These are phyloP conservation scores for Pycnonotus jocosus DNA, from an alignment of 2,113 vertebrate genomes.

Conservation along the genomic window DNA sequence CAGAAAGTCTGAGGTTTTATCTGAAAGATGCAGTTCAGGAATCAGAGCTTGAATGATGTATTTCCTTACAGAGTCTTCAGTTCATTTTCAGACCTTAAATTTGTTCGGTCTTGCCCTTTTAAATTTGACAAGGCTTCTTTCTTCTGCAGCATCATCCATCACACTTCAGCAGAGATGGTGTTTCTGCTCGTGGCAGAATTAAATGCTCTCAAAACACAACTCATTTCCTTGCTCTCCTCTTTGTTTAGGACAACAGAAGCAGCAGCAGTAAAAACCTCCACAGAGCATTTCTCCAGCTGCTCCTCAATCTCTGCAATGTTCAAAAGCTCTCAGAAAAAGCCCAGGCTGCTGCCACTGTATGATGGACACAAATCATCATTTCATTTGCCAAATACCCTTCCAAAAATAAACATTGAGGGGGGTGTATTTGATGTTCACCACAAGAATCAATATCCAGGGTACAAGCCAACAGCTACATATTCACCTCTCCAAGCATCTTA, in stretches of 20 bases:
- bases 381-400: not conserved
- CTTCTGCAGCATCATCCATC: not conserved
- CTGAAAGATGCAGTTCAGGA: not conserved
- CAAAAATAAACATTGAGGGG: not conserved
- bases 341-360: not conserved
- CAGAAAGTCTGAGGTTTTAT: not conserved
- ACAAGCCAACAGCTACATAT: not conserved
- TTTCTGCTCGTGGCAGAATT: not conserved
- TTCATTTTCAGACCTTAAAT: not conserved
- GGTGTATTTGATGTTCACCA: not conserved
- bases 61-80: not conserved
- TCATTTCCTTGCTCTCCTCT: not conserved
- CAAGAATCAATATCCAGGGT: not conserved
- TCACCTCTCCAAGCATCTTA: not conserved
- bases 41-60: not conserved
- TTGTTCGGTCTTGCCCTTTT: not conserved
- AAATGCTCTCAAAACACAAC: not conserved
- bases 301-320: not conserved
- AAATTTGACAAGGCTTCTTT: not conserved
- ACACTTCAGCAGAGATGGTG: not conserved
- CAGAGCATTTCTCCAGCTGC: not conserved
- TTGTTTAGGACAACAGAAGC: not conserved
- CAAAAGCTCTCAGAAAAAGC: not conserved
- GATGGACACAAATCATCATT: fast-evolving
- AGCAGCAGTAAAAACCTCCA: not conserved